phyloP scores from a whole-genome alignment of 2,888 invertebrate genomes.

The Zaprionus lineosus region DNA sequence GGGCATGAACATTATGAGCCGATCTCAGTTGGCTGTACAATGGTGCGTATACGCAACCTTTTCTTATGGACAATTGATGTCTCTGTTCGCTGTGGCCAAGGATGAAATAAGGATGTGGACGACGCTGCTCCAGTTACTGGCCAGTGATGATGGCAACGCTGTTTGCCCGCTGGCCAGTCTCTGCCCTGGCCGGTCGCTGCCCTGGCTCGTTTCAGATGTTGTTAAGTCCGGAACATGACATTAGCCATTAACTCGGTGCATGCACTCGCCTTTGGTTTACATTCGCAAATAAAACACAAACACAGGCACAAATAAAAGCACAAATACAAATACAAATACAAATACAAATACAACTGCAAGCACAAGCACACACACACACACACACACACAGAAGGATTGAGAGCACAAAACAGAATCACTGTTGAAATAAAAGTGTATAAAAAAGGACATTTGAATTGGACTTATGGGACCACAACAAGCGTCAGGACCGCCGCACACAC shows the following conservation, averaged over 20 bases:
- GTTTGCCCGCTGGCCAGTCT: slow-evolving; percentile 66
- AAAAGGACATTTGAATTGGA: slow-evolving; percentile 80
- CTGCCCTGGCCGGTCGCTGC: slow-evolving; percentile 18
- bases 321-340: slow-evolving; percentile 30
- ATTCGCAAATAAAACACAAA: slow-evolving; percentile 77
- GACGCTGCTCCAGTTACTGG: slow-evolving; percentile 27
- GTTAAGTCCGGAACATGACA: slow-evolving; percentile 79
- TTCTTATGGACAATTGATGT: slow-evolving; percentile 79
- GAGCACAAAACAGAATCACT: slow-evolving; percentile 62
- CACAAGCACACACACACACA: slow-evolving; percentile 33
- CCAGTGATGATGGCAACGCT: slow-evolving; percentile 31
- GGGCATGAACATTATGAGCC: slow-evolving; percentile 51
- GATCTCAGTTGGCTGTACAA: slow-evolving; percentile 39
- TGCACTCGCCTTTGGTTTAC: slow-evolving; percentile 77
- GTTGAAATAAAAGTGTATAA: slow-evolving; percentile 79
- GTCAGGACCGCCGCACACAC: slow-evolving; percentile 30
- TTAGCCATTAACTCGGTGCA: slow-evolving; percentile 80
- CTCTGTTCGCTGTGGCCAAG: slow-evolving; percentile 41
- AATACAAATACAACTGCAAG: slow-evolving; percentile 6
- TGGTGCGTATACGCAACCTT: slow-evolving; percentile 75
- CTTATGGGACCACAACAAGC: slow-evolving; percentile 79
- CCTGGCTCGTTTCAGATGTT: slow-evolving; percentile 66
- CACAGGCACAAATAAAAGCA: slow-evolving; percentile 27
- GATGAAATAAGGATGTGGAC: slow-evolving; percentile 5
- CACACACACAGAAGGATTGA: background rate